These are phyloP conservation scores for Mystacides longicornis DNA, from an alignment of 2,888 invertebrate genomes.

Conservation along the genomic window DNA sequence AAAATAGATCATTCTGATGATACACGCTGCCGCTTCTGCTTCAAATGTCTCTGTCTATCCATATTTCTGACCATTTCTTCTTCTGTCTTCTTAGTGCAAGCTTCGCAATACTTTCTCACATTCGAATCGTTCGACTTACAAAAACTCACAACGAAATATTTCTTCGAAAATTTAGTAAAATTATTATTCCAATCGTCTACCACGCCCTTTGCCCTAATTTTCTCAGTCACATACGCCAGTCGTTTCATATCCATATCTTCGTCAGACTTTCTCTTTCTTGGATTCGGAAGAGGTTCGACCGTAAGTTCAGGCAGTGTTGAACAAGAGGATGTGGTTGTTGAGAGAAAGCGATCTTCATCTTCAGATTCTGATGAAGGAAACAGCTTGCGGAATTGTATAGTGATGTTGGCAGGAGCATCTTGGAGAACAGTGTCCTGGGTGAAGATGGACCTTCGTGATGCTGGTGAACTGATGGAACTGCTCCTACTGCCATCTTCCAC, in stretches of 20 bases:
- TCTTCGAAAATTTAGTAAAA: not conserved
- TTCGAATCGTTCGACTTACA: not conserved
- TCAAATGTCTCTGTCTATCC: not conserved
- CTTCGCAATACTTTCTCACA: not conserved
- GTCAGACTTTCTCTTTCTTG: not conserved
- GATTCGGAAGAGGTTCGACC: not conserved
- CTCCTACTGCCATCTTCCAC: not conserved
- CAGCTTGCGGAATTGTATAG: not conserved
- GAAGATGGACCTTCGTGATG: not conserved
- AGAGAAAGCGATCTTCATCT: not conserved
- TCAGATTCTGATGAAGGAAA: not conserved
- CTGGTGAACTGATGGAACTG: not conserved
- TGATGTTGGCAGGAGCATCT: too few relatives aligned
- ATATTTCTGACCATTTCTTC: not conserved
- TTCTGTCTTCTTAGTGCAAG: not conserved
- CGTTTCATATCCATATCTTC: not conserved
- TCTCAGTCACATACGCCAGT: not conserved
- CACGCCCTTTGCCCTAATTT: not conserved
- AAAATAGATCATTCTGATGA: not conserved
- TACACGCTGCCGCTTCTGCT: not conserved
- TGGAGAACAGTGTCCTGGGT: not conserved
- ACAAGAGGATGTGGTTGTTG: not conserved
- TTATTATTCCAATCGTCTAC: not conserved
- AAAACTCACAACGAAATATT: not conserved
- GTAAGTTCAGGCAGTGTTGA: not conserved